Evolutionary conservation across 2,888 invertebrate species (phyloP).

Genomic region (Griposia aprilina): DNA sequence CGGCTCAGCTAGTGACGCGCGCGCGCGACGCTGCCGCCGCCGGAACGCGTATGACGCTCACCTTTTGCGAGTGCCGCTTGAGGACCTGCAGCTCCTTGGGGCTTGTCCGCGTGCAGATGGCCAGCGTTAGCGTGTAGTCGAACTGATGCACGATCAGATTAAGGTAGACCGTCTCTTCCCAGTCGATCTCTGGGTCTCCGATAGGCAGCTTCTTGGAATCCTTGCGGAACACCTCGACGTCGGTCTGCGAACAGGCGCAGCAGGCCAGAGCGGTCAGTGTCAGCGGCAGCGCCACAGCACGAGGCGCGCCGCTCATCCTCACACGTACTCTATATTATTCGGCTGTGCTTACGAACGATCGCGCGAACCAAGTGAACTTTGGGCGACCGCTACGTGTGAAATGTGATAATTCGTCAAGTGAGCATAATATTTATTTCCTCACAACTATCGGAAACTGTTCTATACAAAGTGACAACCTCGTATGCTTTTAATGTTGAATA

Average conservation of each 20-base stretch:
- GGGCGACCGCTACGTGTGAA: constrained; percentile 63
- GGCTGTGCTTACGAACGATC: constrained; percentile 66
- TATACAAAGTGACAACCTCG: constrained; percentile 73
- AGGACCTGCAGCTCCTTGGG: constrained; percentile 99
- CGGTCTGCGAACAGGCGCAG: constrained; percentile 92
- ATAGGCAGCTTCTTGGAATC: constrained; percentile 99
- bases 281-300: constrained; percentile 15
- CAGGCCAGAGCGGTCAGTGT: constrained; percentile 63
- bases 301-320: constrained; percentile 34
- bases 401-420: constrained; percentile 74
- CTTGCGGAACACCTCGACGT: constrained; percentile 99
- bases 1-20: constrained; percentile 90
- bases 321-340: constrained; percentile 33
- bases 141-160: constrained; percentile 99
- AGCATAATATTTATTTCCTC: constrained; percentile 63
- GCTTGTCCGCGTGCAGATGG: constrained; percentile 99
- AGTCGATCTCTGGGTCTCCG: constrained; percentile 98
- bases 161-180: constrained; percentile 99
- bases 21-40: constrained; percentile 80
- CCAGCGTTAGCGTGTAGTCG: constrained; percentile 99
- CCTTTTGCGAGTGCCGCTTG: constrained; percentile 96
- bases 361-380: constrained; percentile 54
- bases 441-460: constrained; percentile 72
- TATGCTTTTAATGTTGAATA: constrained; percentile 85
- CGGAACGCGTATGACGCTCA: constrained; percentile 86